These are phyloP conservation scores for Telmatochromis sp. DNA, from an alignment of 2,113 vertebrate species.

Conservation along the genomic window DNA sequence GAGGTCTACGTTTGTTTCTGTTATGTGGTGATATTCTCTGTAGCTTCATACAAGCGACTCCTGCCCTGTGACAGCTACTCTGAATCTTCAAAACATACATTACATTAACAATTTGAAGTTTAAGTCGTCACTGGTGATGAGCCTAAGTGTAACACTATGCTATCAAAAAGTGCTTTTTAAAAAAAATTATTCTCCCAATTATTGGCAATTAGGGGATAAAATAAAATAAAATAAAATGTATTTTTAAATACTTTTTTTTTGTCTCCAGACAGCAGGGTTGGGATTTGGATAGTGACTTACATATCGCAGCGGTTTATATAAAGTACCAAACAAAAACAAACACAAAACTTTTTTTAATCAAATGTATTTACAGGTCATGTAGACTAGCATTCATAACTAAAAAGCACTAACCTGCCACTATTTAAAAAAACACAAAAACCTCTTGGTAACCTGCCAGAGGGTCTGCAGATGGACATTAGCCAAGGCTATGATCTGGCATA, in stretches of 20 bases:
- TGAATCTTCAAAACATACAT: neutral
- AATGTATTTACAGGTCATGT: neutral
- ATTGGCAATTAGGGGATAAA: neutral
- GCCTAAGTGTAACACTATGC: neutral
- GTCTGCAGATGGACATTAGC: accelerated
- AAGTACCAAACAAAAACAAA: neutral
- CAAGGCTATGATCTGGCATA: neutral
- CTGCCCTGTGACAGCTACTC: neutral
- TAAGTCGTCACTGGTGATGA: neutral
- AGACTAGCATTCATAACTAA: neutral
- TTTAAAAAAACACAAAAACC: neutral
- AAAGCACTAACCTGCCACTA: neutral
- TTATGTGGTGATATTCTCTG: neutral
- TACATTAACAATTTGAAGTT: neutral
- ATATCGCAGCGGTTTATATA: neutral
- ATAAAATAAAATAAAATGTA: neutral
- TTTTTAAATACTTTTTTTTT: neutral
- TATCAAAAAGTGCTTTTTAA: neutral
- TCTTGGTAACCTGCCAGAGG: neutral
- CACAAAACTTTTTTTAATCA: neutral
- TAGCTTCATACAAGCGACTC: neutral
- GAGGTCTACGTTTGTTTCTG: neutral
- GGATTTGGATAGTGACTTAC: neutral
- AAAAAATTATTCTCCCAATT: neutral
- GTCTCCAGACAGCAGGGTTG: neutral